Percentiles rank a stretch among this genome's conserved stretches.
Evolutionary conservation across 2,888 invertebrate species (phyloP).

Genomic region (Scrobipalpa atriplicella): DNA sequence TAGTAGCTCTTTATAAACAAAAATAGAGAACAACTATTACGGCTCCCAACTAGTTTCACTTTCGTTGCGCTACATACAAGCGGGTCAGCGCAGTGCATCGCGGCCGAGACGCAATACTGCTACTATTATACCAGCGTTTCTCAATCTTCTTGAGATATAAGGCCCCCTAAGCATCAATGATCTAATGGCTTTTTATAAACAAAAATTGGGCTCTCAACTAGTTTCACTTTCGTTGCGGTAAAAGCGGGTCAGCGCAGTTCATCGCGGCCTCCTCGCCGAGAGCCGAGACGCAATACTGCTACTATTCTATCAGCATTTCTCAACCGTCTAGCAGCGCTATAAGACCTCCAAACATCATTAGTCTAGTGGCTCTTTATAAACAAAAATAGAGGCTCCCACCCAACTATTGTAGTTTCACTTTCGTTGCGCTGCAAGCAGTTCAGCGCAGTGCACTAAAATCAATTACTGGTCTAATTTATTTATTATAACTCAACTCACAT

Average conservation of each 20-base stretch:
- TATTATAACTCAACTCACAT: too few species aligned
- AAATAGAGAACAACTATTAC: slow-evolving; percentile 59
- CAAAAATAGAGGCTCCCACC: slow-evolving; percentile 52
- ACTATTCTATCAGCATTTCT: not conserved
- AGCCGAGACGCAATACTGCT: slow-evolving; percentile 37
- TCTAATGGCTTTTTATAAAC: slow-evolving; percentile 36
- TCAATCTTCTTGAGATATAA: not conserved
- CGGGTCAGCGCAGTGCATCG: slow-evolving; percentile 61
- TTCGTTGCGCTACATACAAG: slow-evolving; percentile 64
- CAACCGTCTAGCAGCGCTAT: not conserved
- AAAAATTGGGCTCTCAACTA: slow-evolving; percentile 53
- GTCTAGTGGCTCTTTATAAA: slow-evolving; percentile 36
- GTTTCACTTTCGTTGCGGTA: slow-evolving; percentile 73
- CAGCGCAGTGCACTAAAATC: too few species aligned
- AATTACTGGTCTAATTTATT: too few species aligned
- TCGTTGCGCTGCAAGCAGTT: slow-evolving; percentile 36
- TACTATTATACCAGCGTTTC: not conserved
- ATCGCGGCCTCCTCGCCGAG: slow-evolving; percentile 43
- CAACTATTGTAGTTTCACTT: slow-evolving; percentile 77
- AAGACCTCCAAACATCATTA: not conserved
- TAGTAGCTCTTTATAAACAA: slow-evolving; percentile 40
- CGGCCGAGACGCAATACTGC: slow-evolving; percentile 37
- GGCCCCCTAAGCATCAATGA: not conserved
- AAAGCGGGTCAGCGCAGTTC: slow-evolving; percentile 61
- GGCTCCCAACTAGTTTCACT: slow-evolving; percentile 63